Evolutionary conservation across 2,797 vertebrate genomes (phyloP).

Genomic region (Mycteria americana): DNA sequence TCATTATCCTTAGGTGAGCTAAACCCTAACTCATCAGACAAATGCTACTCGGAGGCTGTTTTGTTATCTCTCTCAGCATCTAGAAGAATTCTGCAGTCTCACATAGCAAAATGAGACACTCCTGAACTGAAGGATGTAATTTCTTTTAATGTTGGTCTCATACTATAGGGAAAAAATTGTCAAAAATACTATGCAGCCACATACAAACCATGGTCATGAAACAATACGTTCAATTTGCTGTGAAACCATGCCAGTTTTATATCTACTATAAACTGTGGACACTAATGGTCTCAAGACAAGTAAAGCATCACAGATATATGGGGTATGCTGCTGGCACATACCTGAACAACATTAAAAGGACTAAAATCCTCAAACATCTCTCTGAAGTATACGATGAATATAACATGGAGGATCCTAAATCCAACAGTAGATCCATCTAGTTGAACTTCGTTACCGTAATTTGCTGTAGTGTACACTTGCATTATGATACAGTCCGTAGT

Average conservation of each 20-base stretch:
- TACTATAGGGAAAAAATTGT: background rate
- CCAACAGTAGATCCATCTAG: background rate
- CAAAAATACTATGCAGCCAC: background rate
- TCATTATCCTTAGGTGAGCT: background rate
- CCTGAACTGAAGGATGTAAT: background rate
- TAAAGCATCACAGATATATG: background rate
- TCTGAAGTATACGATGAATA: background rate
- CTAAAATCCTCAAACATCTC: background rate
- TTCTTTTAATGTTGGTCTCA: background rate
- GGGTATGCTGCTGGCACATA: background rate
- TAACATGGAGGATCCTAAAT: background rate
- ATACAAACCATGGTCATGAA: background rate
- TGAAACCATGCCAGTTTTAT: background rate
- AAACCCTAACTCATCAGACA: background rate
- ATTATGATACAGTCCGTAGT: background rate
- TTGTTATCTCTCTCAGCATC: background rate
- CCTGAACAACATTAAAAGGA: background rate
- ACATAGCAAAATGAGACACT: background rate
- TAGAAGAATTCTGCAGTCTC: background rate
- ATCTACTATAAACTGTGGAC: background rate
- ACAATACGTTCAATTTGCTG: background rate
- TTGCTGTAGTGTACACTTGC: background rate
- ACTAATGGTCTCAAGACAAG: background rate
- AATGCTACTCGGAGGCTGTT: background rate
- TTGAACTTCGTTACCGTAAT: background rate